Base-by-base conservation (phyloP, 2,113 vertebrate genomes). In the Nerophis lumbriciformis region DNA sequence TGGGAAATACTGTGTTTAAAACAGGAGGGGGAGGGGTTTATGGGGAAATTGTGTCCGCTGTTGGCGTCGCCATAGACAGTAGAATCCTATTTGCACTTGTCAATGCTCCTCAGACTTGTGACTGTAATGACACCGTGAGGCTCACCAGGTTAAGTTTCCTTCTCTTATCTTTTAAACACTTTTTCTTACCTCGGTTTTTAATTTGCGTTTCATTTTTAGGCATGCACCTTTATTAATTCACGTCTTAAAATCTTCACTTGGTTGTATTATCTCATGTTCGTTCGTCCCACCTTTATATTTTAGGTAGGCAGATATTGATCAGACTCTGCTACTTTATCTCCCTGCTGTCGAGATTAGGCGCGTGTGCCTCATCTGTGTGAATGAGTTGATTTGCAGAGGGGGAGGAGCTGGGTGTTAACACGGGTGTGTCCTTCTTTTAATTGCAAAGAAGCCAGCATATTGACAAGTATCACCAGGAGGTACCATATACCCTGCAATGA, bases 11-110 rank as follows among this genome's bases (percentile, higher is more conserved):
- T 73, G 61, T 73, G 52, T 76, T 76, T 28, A 21, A 36, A 63
- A n/a, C 15, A 59, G 35, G 51, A 68, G 57, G 67, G 52, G 57
- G 71, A 60, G 63, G 51, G 72, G 42, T 72, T 73, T 70, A 49
- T 19, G 54, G 47, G 21, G 45, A 42, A 47, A n/a, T 71, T 68
- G 61, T 77, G 71, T 58, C 66, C 48, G 51, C 9, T 8, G 61
- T 53, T 66, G 78, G 67, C 81, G 78, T 76, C 69, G 71, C 78
- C 77, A 77, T 63, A 77, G 83, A 86, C 85, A 83, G 80, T 80
- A 85, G 82, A 87, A 88, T 87, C 88, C 87, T 83, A 90, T 90
- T 88, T 89, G 73, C 86, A 90, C 89, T 85, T 89, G 84, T 90
- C 89, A 87, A 59, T 81, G 77, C 82, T 78, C 68, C 67, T 79